Base-by-base conservation (phyloP, 2,888 invertebrate genomes). In the Tetragnatha montana region DNA sequence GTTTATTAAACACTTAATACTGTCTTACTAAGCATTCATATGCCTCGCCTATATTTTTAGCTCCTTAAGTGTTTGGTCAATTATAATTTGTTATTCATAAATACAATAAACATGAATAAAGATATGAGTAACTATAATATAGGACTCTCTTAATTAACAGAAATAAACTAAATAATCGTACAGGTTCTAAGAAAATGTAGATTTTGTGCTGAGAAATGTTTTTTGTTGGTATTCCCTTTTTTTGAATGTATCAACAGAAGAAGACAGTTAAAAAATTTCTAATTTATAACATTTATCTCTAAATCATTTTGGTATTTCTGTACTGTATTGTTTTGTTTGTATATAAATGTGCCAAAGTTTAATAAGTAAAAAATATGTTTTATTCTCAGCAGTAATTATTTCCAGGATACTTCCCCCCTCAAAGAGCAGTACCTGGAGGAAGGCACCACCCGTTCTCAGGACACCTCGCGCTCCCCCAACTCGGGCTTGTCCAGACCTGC, bases 401-500 rank as follows among this genome's bases (percentile, higher is more conserved):
- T 50, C 8, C 35, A 90, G 90, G 87, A 87, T 22, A 73, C 74
- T 22, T 88, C 90, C 49, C 83, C 87, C n/a, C 8, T 88, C 0
- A 90, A 87, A 81, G 90, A 90, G 17, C 87, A 84, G 35, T 87
- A 87, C 71, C 35, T 87, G n/a, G 82, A 81, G 50, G 90, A 87
- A 73, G 81, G 84, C 69, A 88, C 69, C 88, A 88, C 79, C 60
- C 83, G 76, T 73, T 86, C 87, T 60, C 88, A 81, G 84, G 88
- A 81, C 19, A 83, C 79, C 0, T 86, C 89, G n/a, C 89, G 78
- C n/a, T 90, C 71, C 70, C 91, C 71, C 10, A 85, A 51, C 12
- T 90, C 86, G 1, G 82, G 81, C 14, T 69, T 71, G 17, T 81
- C 91, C 7, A 81, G 88, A 14, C 87, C 91, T 12, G 91, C 89